phyloP scores from a whole-genome alignment of 2,888 invertebrate species.

The Mesorhabditis spiculigera region DNA sequence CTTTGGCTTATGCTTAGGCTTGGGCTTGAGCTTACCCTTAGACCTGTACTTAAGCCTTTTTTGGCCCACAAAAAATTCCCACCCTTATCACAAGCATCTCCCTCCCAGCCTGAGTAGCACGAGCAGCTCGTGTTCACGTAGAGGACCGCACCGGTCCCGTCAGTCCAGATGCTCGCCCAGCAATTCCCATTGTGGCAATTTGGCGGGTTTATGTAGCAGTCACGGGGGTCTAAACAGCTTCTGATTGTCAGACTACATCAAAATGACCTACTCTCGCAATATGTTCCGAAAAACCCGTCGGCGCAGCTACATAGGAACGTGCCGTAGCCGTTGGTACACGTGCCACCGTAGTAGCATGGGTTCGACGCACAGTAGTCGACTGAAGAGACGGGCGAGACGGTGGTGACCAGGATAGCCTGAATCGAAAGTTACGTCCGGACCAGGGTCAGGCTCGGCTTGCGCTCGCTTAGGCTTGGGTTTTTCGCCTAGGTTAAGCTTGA shows the following conservation, averaged over 20 bases:
- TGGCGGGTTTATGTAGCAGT: background rate
- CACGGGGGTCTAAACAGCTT: background rate
- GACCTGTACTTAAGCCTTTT: no score
- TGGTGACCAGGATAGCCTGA: no score
- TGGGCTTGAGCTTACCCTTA: no score
- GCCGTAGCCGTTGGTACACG: background rate
- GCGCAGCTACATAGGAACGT: background rate
- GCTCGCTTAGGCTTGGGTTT: no score
- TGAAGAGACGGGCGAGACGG: no score
- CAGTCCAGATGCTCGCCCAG: background rate
- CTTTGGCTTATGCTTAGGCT: no score
- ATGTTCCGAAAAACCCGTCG: background rate
- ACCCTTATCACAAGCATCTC: background rate
- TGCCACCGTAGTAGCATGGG: background rate
- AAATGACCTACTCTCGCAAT: background rate
- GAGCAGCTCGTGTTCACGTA: background rate
- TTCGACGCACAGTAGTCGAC: background rate
- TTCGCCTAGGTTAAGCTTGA: no score
- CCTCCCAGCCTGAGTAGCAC: background rate
- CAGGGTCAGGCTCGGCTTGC: no score
- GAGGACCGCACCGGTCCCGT: background rate
- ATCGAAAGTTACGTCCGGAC: no score
- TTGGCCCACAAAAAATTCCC: no score
- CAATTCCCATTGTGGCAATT: background rate
- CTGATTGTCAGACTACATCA: slow-evolving; percentile 1